Base-by-base conservation (phyloP, 2,888 invertebrate genomes). In the Fragum fragum region DNA sequence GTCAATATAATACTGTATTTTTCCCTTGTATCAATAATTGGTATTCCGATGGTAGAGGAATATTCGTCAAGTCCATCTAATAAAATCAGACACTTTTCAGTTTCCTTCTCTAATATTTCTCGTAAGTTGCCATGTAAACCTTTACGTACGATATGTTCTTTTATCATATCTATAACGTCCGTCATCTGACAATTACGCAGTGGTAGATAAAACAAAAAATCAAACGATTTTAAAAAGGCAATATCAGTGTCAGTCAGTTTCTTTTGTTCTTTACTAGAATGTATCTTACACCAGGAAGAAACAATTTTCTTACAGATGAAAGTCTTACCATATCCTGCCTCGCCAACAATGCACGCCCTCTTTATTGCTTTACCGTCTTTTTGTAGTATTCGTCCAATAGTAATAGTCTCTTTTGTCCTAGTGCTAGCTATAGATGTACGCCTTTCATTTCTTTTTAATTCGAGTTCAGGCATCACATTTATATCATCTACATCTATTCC, bases 301-400 rank as follows among this genome's bases (percentile, higher is more conserved):
- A 66, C 6, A 14, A 74, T 47, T 21, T 21, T 26, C 32, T 74
- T 28, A 66, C 63, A 63, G 2, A 74, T 21, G 0, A 63, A 28
- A 28, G 63, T 74, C 36, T 74, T 74, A 32, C 74, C 74, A n/a
- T n/a, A 21, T 0, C 74, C 74, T 1, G 74, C 66, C 14, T 74
- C 53, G 21, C 66, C 74, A 2, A 52, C 32, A 32, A 74, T 26
- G 29, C 63, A 74, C 11, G 63, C 39, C 14, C 57, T n/a, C 14
- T 23, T 57, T 21, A 57, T 57, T 7, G 57, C 3, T 57, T 23
- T 11, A 7, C 52, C 52, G 14, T 52, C 52, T 52, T 52, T 21
- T 16, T 52, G 52, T 7, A 52, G 21, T n/a, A n/a, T 16, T 52
- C 52, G 3, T 52, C 52, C 14, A 52, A 52, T 7, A 7, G n/a